Conservation (phyloP, 2,797 vertebrate genomes). For the Neostethus bicornis region DNA sequence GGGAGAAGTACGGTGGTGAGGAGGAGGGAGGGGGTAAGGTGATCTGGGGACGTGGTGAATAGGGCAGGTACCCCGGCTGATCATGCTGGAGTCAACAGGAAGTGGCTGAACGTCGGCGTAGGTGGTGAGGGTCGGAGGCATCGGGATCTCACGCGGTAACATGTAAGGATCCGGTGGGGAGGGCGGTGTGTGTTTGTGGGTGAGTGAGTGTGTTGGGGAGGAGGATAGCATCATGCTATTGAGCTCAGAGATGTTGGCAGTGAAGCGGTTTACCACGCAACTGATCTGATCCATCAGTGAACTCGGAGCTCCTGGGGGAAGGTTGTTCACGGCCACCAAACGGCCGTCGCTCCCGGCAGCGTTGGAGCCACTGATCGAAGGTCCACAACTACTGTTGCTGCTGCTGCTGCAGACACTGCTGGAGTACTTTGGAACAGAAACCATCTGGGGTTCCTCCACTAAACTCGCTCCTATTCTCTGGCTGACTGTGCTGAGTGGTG, state of each 20-base stretch:
- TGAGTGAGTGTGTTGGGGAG: conserved; percentile 72
- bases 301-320: conserved; percentile 83
- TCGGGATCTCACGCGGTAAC: conserved; percentile 89
- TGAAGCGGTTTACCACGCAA: conserved; percentile 95
- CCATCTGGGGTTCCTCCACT: conserved; percentile 60
- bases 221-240: conserved; percentile 94
- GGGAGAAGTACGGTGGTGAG: conserved; percentile 58
- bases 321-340: conserved; percentile 43
- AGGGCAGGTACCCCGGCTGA: conserved; percentile 57
- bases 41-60: conserved; percentile 62
- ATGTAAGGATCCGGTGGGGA: conserved; percentile 78
- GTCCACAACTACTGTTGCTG: conserved; percentile 59
- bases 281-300: conserved; percentile 98
- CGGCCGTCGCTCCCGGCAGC: conserved; percentile 44
- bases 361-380: conserved; percentile 46
- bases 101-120: conserved; percentile 93
- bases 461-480: conserved; percentile 71
- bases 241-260: conserved; percentile 94
- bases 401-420: conserved; percentile 62
- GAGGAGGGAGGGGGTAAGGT: conserved; percentile 58
- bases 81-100: conserved; percentile 83
- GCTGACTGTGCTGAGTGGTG: conserved; percentile 92
- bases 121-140: conserved; percentile 90
- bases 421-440: conserved; percentile 49
- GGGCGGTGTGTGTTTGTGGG: conserved; percentile 70